A percentile compares a stretch with the other conserved stretches of the same genome.
Conservation (phyloP, 2,888 invertebrate species). For the Eristalis pertinax region DNA sequence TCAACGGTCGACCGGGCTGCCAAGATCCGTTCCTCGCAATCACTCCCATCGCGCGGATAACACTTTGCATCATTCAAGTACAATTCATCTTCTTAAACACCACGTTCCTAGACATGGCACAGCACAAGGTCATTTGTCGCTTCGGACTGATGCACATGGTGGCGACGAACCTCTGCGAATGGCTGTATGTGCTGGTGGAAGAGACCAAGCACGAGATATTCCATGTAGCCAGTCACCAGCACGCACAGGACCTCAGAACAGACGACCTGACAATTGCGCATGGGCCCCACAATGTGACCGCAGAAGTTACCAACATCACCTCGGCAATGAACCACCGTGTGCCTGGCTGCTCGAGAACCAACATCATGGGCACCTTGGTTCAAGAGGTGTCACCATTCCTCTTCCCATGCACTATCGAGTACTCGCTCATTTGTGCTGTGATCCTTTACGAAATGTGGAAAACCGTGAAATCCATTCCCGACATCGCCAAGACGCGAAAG, state of each 20-base stretch:
- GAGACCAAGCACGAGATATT: slow-evolving; percentile 94
- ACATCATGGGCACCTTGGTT: slow-evolving; percentile 87
- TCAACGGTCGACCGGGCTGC: slow-evolving; percentile 84
- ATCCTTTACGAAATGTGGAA: slow-evolving; percentile 96
- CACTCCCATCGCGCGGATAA: slow-evolving; percentile 90
- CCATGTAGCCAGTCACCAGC: slow-evolving; percentile 84
- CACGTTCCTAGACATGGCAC: slow-evolving; percentile 86
- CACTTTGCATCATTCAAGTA: slow-evolving; percentile 93
- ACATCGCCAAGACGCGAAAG: slow-evolving; percentile 82
- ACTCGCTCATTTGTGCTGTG: slow-evolving; percentile 94
- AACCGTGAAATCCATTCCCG: slow-evolving; percentile 85
- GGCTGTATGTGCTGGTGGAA: slow-evolving; percentile 93
- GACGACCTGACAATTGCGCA: slow-evolving; percentile 60
- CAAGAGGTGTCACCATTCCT: slow-evolving; percentile 90
- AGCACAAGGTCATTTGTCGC: slow-evolving; percentile 88
- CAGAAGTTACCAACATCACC: slow-evolving; percentile 34
- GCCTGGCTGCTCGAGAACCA: slow-evolving; percentile 84
- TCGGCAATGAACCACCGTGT: slow-evolving; percentile 77
- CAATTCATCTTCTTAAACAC: slow-evolving; percentile 97
- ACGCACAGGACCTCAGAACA: slow-evolving; percentile 52
- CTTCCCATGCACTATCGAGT: slow-evolving; percentile 94
- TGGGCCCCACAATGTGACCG: slow-evolving; percentile 75
- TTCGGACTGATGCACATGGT: slow-evolving; percentile 96
- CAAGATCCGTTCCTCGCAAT: slow-evolving; percentile 87
- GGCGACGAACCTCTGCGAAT: slow-evolving; percentile 95